Base-by-base conservation (phyloP, 2,113 vertebrate species). In the Atrichornis clamosus region DNA sequence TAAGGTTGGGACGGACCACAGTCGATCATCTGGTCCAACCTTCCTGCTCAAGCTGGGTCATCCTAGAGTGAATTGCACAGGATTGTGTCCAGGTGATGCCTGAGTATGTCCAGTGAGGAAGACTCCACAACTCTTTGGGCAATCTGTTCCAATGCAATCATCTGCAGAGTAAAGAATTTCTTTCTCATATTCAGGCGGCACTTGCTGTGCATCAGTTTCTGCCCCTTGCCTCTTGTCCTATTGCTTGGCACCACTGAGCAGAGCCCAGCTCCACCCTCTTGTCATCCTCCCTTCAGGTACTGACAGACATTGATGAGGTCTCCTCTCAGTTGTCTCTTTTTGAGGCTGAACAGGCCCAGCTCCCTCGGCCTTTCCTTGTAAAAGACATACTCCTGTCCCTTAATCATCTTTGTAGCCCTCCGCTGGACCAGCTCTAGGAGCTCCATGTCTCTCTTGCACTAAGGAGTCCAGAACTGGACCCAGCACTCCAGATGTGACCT, bases 371-470 rank as follows among this genome's bases (percentile, higher is more conserved):
- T 52, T 67, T 59, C 7, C 23, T 59, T 24, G 16, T 39, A 42
- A 56, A 17, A 72, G 3, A 67, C 5, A 8, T 46, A 9, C 33
- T 89, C 16, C 37, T 18, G 47, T 39, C 11, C 13, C 9, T 59
- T 22, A 42, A 15, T 42, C 20, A 42, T 42, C 20, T 52, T 53
- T 53, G 33, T 59, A 46, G 15, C 20, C 59, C 33, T 59, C 46
- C 59, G 33, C 52, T 60, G 39, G 39, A 59, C 32, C 33, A 30
- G 33, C 15, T 15, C 28, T 23, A 30, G 33, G 39, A 74, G 1
- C 23, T 53, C 33, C 28, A n/a, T 21, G 11, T 59, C 53, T 52
- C 13, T 50, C 17, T 28, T 1, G 0, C 23, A 16, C 13, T 59
- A 19, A 59, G 60, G 19, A 65, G 18, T 10, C 42, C 44, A 67